Percentiles rank a stretch among this genome's conserved stretches.
Conservation (phyloP, 2,888 invertebrate genomes). For the Drosophila leonis region DNA sequence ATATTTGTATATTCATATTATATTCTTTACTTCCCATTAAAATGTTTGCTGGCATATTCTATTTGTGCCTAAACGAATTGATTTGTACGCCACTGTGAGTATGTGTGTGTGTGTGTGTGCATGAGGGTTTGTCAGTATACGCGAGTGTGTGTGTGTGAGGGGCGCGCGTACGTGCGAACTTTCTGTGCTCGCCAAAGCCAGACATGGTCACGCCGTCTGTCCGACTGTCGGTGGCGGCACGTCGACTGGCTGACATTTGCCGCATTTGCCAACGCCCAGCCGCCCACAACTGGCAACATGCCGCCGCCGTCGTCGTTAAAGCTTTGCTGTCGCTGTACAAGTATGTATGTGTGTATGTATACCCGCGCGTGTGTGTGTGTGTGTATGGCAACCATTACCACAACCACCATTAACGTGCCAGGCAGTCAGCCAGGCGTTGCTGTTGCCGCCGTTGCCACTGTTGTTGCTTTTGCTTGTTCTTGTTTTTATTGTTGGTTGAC, state of each 20-base stretch:
- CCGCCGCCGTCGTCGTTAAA: slow-evolving; percentile 71
- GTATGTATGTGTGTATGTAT: slow-evolving; percentile 31
- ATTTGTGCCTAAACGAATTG: slow-evolving; percentile 80
- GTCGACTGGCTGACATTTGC: slow-evolving; percentile 79
- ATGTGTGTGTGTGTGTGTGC: slow-evolving; percentile 40
- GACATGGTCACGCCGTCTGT: slow-evolving; percentile 78
- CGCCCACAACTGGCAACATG: slow-evolving; percentile 79
- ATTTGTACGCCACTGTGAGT: slow-evolving; percentile 66
- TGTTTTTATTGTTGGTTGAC: slow-evolving; percentile 82
- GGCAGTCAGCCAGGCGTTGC: slow-evolving; percentile 74
- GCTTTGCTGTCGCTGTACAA: slow-evolving; percentile 56
- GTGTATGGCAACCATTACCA: slow-evolving; percentile 79
- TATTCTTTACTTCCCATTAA: not conserved
- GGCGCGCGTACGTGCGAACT: slow-evolving; percentile 72
- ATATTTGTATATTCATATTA: not conserved
- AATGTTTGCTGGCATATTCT: slow-evolving; percentile 62
- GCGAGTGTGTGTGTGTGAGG: slow-evolving; percentile 42
- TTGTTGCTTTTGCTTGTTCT: slow-evolving; percentile 60
- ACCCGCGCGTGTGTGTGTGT: slow-evolving; percentile 42
- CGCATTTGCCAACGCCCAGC: slow-evolving; percentile 74
- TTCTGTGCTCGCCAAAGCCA: slow-evolving; percentile 77
- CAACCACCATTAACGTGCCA: slow-evolving; percentile 81
- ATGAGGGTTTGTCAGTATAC: slow-evolving; percentile 19
- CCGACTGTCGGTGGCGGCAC: slow-evolving; percentile 69
- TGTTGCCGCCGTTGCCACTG: slow-evolving; percentile 58